Percentiles rank a stretch among this genome's conserved stretches.
Conservation (phyloP, 1,140 invertebrate species). For the Lucilia cuprina region DNA sequence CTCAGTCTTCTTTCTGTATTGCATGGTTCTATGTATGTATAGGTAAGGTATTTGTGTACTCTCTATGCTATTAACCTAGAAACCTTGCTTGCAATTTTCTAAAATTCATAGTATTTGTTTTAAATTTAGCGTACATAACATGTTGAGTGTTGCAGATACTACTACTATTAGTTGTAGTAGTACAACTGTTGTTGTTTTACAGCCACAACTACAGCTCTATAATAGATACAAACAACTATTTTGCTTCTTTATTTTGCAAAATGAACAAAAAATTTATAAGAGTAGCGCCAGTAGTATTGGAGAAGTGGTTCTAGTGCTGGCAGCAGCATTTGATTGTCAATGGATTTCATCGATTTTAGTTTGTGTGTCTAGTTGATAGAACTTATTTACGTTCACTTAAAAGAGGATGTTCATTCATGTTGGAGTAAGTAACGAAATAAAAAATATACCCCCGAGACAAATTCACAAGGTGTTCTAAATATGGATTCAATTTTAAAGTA, state of each 20-base stretch:
- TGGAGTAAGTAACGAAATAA: neutral
- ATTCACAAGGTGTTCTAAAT: neutral
- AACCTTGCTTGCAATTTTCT: constrained; percentile 14
- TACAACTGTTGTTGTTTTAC: neutral
- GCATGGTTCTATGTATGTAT: neutral
- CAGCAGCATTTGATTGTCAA: neutral
- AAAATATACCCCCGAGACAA: neutral
- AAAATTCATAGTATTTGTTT: constrained; percentile 26
- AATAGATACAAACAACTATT: neutral
- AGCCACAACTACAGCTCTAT: neutral
- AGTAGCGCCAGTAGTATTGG: neutral
- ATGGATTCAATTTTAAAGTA: neutral
- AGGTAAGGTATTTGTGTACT: neutral
- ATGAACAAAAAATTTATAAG: neutral
- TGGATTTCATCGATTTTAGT: constrained; percentile 14
- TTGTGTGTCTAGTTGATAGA: neutral
- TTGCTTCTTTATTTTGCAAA: neutral
- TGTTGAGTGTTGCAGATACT: neutral
- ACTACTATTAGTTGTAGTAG: neutral
- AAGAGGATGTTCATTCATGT: neutral
- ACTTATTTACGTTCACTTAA: neutral
- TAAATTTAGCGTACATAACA: constrained; percentile 27
- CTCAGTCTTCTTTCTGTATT: neutral
- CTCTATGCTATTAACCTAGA: constrained; percentile 24
- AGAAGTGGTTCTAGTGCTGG: neutral